Evolutionary conservation across 2,888 invertebrate genomes (phyloP), one percentile per base, ranked within the genome.

Genomic region (Acanthococcus lagerstroemiae): DNA sequence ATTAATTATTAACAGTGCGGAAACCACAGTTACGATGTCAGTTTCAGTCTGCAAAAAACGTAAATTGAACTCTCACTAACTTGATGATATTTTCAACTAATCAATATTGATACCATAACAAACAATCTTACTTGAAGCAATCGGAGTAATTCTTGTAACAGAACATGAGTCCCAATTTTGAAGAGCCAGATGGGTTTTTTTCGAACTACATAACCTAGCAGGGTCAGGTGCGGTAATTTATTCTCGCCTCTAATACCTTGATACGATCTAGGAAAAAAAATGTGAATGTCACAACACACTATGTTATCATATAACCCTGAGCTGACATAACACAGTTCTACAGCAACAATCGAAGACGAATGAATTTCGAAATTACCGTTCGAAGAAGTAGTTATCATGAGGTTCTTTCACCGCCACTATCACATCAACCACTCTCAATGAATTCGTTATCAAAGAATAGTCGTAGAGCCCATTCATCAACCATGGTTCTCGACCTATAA

Each of bases 141-240:
- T 76, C 86, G 87, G 70, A 93, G 80, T 72, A 95, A 79, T 71
- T 88, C 87, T 74, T 83, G 84, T 72, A 92, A 83, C 45, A 92
- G 80, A 26, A 25, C 21, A 79, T 90, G 88, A 72, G 83, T 82
- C 67, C 85, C 82, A 72, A 90, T 82, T 78, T 88, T 90, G 77
- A 87, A 86, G 71, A 93, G 80, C 94, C 95, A 95, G 68, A 87
- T 83, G 55, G 94, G 92, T 74, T 93, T 90, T 71, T 85, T 85
- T 73, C 88, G 83, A 57, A 92, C 87, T 68, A 91, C 83, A 77
- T 88, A 87, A 67, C 90, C 88, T 68, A 95, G 80, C 66, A 93
- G 80, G 68, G 86, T 86, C 55, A 95, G 81, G 27, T 90, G 87
- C 72, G 83, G 82, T 65, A 84, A 78, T 72, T 80, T 80, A 55